Evolutionary conservation across 2,888 invertebrate species (phyloP), one percentile per base, ranked within the genome.

Genomic region (Smittia aterrima): DNA sequence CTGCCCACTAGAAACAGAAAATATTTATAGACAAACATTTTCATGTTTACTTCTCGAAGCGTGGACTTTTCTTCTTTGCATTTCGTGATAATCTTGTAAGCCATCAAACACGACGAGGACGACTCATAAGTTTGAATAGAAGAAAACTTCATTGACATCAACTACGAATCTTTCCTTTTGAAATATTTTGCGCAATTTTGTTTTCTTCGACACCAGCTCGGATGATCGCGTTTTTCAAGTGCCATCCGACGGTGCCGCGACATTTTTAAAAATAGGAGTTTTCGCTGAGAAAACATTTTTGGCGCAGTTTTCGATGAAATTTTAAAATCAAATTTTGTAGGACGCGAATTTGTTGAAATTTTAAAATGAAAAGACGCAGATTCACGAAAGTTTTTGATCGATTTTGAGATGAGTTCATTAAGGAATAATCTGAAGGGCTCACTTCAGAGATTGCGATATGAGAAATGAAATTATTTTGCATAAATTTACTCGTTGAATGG

Each of bases 221-320:
- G 11, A 47, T 47, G 47, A 47, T 47, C 47, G 47, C 47, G 47
- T n/a, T 47, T 47, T n/a, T 47, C 47, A 47, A 47, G 47, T 47
- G 16, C 47, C 16, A 47, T n/a, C 16, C n/a, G 16, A 47, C 16
- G 47, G 3, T 47, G 47, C 47, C 16, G 47, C 47, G 47, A 16
- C 47, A 47, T 16, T 11, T 47, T 32, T 32, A 32, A 32, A 32
- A 32, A 32, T 32, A 32, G 32, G 32, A 32, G 9, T 32, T 32
- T 32, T 32, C 32, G 32, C 32, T 47, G 47, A 2, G 47, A 47
- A 16, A 47, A 32, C 32, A 16, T 3, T 47, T 24, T 47, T 47
- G 47, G 47, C 47, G 47, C 47, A 47, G n/a, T n/a, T 47, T 11
- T 47, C 16, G 47, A 47, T n/a, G 11, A 47, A n/a, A n/a, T 32